Base-by-base conservation (phyloP, 2,888 invertebrate genomes). In the Parasteatoda lunata region DNA sequence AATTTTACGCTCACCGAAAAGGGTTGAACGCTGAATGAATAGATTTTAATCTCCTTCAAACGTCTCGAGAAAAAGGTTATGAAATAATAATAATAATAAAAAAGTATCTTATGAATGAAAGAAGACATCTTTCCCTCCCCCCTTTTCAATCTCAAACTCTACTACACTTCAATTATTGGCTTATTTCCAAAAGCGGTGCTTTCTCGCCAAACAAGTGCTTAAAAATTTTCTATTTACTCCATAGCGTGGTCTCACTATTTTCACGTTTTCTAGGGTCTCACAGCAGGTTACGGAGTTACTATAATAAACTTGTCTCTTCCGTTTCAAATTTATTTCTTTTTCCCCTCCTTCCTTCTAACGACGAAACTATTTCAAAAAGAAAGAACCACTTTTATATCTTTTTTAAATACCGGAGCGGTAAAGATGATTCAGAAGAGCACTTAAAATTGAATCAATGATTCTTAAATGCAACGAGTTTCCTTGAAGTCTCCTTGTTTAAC, bases 161-260 rank as follows among this genome's bases (percentile, higher is more conserved):
- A 77, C 80, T 11, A 52, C 80, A 85, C 85, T 85, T 80, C 85
- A 85, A 85, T 80, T 85, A 85, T 85, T 85, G 85, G 85, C 85
- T 85, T 85, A 77, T 85, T 80, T 85, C 85, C 85, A 85, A 80
- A 85, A 77, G 70, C 76, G 76, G 49, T 68, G 69, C 48, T 70
- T 65, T 64, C 73, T 71, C 49, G 68, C 78, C 51, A 65, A 30
- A 84, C 77, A 77, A 77, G 79, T 78, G 59, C 79, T 69, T 47
- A 70, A 70, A 68, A 75, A 65, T 65, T 69, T 84, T 52, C 76
- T 84, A 69, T 75, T 79, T 79, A 71, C 85, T 66, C n/a, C 71
- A 15, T 68, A 47, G 64, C 47, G 49, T 51, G 51, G 64, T 45
- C 51, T 64, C 77, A 83, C 83, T 77, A 77, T 83, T 83, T 83